A percentile compares a stretch with the other conserved stretches of the same genome.
phyloP scores from a whole-genome alignment of 1,140 invertebrate genomes.

The Dermatophagoides farinae region DNA sequence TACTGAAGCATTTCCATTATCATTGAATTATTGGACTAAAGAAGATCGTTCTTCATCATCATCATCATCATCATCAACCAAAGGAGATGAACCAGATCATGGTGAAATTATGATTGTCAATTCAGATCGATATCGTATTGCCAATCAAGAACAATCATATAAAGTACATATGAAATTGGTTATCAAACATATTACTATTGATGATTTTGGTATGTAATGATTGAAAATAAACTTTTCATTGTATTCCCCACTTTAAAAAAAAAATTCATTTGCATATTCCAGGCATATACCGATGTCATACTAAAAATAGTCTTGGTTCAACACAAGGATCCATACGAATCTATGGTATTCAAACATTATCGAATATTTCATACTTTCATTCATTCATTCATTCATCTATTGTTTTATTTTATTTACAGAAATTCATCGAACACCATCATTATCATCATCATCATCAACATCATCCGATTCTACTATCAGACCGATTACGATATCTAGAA shows the following conservation, averaged over 20 bases:
- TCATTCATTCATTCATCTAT: background rate
- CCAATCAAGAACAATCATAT: conserved; percentile 17
- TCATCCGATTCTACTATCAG: too few species aligned
- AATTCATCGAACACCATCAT: conserved; percentile 15
- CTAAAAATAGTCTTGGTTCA: conserved; percentile 73
- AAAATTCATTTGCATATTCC: conserved; percentile 27
- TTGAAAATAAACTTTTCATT: conserved; percentile 30
- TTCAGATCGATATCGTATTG: conserved; percentile 19
- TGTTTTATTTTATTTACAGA: conserved; percentile 13
- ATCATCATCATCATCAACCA: too few species aligned
- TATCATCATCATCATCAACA: background rate
- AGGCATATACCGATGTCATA: conserved; percentile 70
- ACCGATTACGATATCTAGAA: background rate
- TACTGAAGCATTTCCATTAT: conserved; percentile 23
- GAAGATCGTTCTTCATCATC: conserved; percentile 10
- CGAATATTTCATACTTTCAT: background rate
- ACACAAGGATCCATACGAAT: conserved; percentile 72
- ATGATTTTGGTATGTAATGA: conserved; percentile 67
- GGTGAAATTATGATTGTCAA: conserved; percentile 16
- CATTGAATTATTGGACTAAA: conserved; percentile 22
- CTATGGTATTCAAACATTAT: conserved; percentile 40
- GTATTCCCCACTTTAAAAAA: background rate
- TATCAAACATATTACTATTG: conserved; percentile 15
- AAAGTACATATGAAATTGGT: conserved; percentile 19
- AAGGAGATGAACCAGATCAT: too few species aligned